These are phyloP conservation scores for Glyphotaelius pellucidus DNA, from an alignment of 2,888 invertebrate species.

Conservation along the genomic window DNA sequence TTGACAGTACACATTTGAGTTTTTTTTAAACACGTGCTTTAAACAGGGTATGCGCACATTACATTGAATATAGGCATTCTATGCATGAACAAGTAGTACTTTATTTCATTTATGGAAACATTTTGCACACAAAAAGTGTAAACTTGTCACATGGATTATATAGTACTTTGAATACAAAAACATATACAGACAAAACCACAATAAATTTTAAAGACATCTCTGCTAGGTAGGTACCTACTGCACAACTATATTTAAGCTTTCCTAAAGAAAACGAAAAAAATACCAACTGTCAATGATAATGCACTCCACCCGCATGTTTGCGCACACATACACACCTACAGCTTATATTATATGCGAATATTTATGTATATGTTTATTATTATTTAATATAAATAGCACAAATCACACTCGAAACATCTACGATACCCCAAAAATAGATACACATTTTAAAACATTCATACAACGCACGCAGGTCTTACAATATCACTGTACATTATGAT, in stretches of 20 bases:
- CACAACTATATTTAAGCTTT: not conserved
- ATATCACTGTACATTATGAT: not conserved
- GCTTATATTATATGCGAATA: not conserved
- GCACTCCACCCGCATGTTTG: not conserved
- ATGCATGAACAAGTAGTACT: not conserved
- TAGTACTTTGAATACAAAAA: not conserved
- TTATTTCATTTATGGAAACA: not conserved
- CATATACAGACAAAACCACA: not conserved
- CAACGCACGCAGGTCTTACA: not conserved
- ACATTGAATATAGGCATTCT: not conserved
- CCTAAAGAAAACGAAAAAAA: not conserved
- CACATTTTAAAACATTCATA: not conserved
- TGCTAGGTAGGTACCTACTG: not conserved
- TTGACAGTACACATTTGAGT: conserved; percentile 37
- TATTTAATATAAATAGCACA: not conserved
- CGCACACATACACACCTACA: not conserved
- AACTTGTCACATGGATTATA: not conserved
- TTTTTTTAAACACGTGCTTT: conserved; percentile 39
- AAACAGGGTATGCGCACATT: not conserved
- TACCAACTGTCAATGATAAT: not conserved
- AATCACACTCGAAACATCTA: not conserved
- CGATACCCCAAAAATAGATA: not conserved
- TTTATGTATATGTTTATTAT: not conserved
- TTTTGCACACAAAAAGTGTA: not conserved
- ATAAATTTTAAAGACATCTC: not conserved